Conservation (phyloP, 1,140 invertebrate species). For the Drosophila pruinosa region DNA sequence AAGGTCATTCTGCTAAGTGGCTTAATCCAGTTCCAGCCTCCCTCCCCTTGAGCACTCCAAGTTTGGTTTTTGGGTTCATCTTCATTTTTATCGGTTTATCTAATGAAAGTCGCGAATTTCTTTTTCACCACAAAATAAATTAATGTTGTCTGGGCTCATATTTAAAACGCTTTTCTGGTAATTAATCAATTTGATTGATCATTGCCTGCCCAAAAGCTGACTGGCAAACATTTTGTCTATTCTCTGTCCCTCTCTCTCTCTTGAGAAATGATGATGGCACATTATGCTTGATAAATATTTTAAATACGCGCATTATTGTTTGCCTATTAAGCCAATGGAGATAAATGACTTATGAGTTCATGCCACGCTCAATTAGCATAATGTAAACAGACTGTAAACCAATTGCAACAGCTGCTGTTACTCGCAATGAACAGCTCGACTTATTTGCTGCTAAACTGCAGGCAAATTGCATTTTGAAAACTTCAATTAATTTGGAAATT, state of each 20-base stretch:
- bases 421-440: not conserved
- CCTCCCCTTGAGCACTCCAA: not conserved
- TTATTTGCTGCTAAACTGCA: not conserved
- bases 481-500: constrained; percentile 54
- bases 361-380: constrained; percentile 37
- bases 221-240: constrained; percentile 31
- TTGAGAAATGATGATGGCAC: constrained; percentile 41
- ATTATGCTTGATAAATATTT: constrained; percentile 67
- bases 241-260: not conserved
- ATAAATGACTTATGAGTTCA: constrained; percentile 59
- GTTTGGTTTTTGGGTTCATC: constrained; percentile 8
- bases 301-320: constrained; percentile 66
- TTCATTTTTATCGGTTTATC: constrained; percentile 28
- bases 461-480: constrained; percentile 26
- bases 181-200: constrained; percentile 81
- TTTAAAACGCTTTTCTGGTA: constrained; percentile 68
- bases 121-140: constrained; percentile 47
- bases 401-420: constrained; percentile 5
- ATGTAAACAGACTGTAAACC: constrained; percentile 4
- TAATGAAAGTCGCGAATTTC: constrained; percentile 25
- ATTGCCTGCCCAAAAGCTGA: constrained; percentile 53
- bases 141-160: constrained; percentile 64
- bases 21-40: constrained; percentile 4
- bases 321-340: constrained; percentile 66
- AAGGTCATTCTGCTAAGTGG: constrained; percentile 37